Evolutionary conservation across 2,797 vertebrate species (phyloP).

Genomic region (Kryptolebias ocellatus): DNA sequence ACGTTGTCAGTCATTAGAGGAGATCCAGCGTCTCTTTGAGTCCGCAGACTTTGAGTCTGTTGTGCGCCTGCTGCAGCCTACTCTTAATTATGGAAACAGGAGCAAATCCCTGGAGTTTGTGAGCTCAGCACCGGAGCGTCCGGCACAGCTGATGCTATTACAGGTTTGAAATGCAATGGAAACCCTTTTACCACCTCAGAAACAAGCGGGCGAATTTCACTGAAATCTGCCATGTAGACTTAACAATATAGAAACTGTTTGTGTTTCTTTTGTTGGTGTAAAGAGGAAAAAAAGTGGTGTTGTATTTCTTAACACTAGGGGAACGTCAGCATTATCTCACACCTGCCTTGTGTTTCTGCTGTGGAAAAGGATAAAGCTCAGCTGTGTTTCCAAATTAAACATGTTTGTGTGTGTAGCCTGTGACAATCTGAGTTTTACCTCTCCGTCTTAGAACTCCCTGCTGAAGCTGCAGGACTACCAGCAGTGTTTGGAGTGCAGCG

Average conservation of each 20-base stretch:
- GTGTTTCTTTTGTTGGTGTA: not conserved
- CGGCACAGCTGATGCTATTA: slow-evolving; percentile 92
- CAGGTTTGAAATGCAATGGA: slow-evolving; percentile 81
- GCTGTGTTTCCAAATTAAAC: too few relatives aligned
- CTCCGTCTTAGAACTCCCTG: slow-evolving; percentile 86
- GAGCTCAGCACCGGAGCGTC: slow-evolving; percentile 94
- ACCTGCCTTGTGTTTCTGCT: too few relatives aligned
- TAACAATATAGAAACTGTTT: not conserved
- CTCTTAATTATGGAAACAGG: slow-evolving; percentile 86
- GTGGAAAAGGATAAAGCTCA: too few relatives aligned
- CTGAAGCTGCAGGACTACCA: slow-evolving; percentile 87
- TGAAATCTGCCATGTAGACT: not conserved
- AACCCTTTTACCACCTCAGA: not conserved
- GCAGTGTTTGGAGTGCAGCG: slow-evolving; percentile 92
- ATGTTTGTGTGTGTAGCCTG: too few relatives aligned
- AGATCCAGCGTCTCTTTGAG: slow-evolving; percentile 96
- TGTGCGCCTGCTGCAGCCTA: slow-evolving; percentile 91
- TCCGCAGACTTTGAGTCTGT: slow-evolving; percentile 90
- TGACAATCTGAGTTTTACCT: slow-evolving; percentile 7
- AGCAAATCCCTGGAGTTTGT: slow-evolving; percentile 90
- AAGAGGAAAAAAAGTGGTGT: too few relatives aligned
- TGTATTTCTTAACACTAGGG: too few relatives aligned
- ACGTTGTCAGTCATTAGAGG: slow-evolving; percentile 97
- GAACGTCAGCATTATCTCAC: too few relatives aligned
- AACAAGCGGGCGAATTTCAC: not conserved